Evolutionary conservation across 2,888 invertebrate genomes (phyloP).

Genomic region (Lamproptera curius): DNA sequence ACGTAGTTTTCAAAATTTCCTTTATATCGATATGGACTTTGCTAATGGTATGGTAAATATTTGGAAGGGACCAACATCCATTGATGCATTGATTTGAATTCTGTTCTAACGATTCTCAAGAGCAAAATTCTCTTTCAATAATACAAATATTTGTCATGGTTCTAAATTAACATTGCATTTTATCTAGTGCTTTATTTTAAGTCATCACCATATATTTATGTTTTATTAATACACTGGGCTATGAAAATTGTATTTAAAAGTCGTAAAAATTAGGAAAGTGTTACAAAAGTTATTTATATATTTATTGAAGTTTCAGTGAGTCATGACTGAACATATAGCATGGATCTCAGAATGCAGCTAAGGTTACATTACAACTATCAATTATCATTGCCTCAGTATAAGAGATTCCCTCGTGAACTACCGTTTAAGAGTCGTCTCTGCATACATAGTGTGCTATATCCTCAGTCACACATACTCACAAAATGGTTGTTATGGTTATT

Average conservation of each 20-base stretch:
- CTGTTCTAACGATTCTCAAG: constrained; percentile 38
- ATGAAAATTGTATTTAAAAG: constrained; percentile 52
- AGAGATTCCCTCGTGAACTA: constrained; percentile 36
- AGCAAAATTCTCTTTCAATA: constrained; percentile 40
- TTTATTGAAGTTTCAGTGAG: constrained; percentile 61
- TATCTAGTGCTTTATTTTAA: constrained; percentile 48
- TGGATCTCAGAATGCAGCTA: constrained; percentile 77
- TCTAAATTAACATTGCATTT: constrained; percentile 54
- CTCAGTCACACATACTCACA: constrained; percentile 66
- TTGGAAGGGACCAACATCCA: constrained; percentile 74
- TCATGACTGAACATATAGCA: constrained; percentile 72
- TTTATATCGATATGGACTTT: constrained; percentile 44
- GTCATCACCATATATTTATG: constrained; percentile 45
- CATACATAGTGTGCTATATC: constrained; percentile 62
- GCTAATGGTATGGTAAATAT: constrained; percentile 56
- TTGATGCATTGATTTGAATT: constrained; percentile 42
- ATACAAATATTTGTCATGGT: constrained; percentile 36
- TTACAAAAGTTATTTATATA: constrained; percentile 62
- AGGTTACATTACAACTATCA: constrained; percentile 49
- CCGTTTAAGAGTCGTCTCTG: constrained; percentile 39
- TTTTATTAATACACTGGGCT: constrained; percentile 60
- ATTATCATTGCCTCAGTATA: constrained; percentile 40
- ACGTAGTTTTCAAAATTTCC: constrained; percentile 57
- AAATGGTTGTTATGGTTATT: constrained; percentile 72
- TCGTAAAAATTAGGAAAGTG: constrained; percentile 48